Percentiles rank a stretch among this genome's conserved stretches.
phyloP scores from a whole-genome alignment of 2,888 invertebrate genomes.

The Tenthredo amoena region DNA sequence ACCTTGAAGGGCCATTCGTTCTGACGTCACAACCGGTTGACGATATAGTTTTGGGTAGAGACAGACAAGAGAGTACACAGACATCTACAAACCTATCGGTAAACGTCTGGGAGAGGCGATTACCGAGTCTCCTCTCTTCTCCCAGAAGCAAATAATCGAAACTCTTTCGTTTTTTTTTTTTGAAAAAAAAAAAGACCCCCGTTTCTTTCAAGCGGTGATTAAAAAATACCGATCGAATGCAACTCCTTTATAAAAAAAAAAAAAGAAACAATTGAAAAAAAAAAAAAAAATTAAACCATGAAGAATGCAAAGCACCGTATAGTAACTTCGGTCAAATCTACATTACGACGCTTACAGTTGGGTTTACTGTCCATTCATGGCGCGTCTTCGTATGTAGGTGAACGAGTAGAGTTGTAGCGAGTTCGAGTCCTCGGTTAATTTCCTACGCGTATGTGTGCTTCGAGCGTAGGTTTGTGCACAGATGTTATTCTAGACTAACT shows the following conservation, averaged over 20 bases:
- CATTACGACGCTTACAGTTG: slow-evolving; percentile 5
- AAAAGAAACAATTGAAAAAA: too few relatives aligned
- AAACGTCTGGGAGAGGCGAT: background rate
- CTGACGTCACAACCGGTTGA: slow-evolving; percentile 44
- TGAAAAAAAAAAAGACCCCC: too few relatives aligned
- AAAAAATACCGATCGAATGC: background rate
- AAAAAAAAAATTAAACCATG: background rate
- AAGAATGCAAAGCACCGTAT: background rate
- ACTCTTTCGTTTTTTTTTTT: background rate
- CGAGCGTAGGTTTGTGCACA: background rate
- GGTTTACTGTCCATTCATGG: slow-evolving; percentile 20
- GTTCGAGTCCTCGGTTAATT: background rate
- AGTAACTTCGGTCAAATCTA: background rate
- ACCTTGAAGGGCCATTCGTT: slow-evolving; percentile 37
- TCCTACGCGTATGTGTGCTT: background rate
- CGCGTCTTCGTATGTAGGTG: slow-evolving; percentile 35
- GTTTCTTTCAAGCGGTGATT: too few relatives aligned
- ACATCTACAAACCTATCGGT: background rate
- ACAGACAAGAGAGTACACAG: background rate
- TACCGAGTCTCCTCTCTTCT: too few relatives aligned
- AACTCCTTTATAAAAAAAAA: background rate
- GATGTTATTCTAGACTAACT: background rate
- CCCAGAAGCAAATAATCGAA: too few relatives aligned
- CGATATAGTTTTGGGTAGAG: slow-evolving; percentile 10
- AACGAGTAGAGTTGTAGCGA: background rate